These are phyloP conservation scores for Scrobipalpa atriplicella DNA, from an alignment of 2,888 invertebrate genomes.

Conservation along the genomic window DNA sequence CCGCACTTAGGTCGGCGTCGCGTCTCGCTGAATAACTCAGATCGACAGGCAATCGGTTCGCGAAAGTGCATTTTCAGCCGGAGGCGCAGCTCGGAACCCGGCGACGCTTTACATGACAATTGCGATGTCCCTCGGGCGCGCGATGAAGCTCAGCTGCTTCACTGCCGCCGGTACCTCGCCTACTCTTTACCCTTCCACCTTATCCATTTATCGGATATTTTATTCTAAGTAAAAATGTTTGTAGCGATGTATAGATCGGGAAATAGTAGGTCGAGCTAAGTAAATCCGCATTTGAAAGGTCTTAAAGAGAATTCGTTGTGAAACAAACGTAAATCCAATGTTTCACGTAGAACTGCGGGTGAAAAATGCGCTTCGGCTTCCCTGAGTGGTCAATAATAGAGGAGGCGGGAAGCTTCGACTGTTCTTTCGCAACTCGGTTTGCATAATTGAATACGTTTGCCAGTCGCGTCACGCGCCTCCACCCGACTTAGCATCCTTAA, in stretches of 20 bases:
- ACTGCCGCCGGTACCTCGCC: conserved; percentile 47
- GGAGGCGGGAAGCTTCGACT: conserved; percentile 48
- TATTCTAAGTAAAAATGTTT: conserved; percentile 38
- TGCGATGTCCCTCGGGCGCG: conserved; percentile 69
- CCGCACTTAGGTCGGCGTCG: conserved; percentile 61
- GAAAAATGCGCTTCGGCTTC: conserved; percentile 37
- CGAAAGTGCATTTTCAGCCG: conserved; percentile 79
- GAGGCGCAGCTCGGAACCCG: conserved; percentile 63
- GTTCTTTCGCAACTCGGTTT: conserved; percentile 75
- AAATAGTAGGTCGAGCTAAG: neutral
- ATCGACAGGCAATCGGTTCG: conserved; percentile 76
- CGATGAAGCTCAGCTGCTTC: conserved; percentile 56
- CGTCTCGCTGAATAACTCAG: conserved; percentile 66
- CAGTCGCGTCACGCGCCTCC: conserved; percentile 79
- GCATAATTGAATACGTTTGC: conserved; percentile 80
- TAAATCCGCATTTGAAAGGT: conserved; percentile 46
- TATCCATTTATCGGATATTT: conserved; percentile 48
- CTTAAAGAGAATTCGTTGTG: conserved; percentile 24
- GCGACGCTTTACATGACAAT: conserved; percentile 78
- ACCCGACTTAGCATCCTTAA: conserved; percentile 82
- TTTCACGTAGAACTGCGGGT: conserved; percentile 25
- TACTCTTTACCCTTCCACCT: conserved; percentile 41
- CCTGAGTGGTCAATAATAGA: conserved; percentile 55
- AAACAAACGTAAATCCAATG: conserved; percentile 30
- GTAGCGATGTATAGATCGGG: neutral